phyloP scores from a whole-genome alignment of 2,888 invertebrate genomes.

The Philereme vetulata region DNA sequence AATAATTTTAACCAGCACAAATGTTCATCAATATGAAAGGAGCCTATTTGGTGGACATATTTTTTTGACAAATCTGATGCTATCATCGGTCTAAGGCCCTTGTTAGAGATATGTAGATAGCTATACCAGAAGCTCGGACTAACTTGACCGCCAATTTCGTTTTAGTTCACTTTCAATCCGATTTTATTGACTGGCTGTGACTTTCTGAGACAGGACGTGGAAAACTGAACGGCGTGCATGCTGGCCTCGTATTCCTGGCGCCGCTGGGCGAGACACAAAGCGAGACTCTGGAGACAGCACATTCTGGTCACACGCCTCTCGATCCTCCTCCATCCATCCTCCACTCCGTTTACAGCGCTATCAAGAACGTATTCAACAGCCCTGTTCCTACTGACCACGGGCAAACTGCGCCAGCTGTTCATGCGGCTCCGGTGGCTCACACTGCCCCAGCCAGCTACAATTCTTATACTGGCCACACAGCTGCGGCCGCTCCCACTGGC shows the following conservation, averaged over 20 bases:
- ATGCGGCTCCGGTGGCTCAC: constrained; percentile 26
- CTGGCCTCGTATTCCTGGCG: constrained; percentile 73
- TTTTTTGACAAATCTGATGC: too few species aligned
- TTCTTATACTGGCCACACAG: constrained; percentile 12
- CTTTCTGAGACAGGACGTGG: constrained; percentile 79
- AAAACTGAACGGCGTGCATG: constrained; percentile 76
- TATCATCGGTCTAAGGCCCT: too few species aligned
- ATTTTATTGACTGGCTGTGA: constrained; percentile 21
- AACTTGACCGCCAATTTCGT: neutral
- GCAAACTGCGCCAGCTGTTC: constrained; percentile 1
- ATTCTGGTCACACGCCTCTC: constrained; percentile 62
- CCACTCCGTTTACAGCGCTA: constrained; percentile 69
- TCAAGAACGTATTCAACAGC: constrained; percentile 63
- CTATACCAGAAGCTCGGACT: too few species aligned
- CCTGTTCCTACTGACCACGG: constrained; percentile 25
- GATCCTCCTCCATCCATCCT: constrained; percentile 72
- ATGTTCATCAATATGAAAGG: neutral
- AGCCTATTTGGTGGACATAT: too few species aligned
- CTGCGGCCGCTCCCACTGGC: constrained; percentile 35
- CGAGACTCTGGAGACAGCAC: constrained; percentile 56
- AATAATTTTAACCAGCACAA: neutral
- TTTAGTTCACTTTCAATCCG: neutral
- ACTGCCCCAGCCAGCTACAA: constrained; percentile 21
- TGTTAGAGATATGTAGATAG: too few species aligned
- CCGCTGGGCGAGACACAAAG: constrained; percentile 65